Evolutionary conservation across 2,113 vertebrate species (phyloP).

Genomic region (Pholis gunnellus): DNA sequence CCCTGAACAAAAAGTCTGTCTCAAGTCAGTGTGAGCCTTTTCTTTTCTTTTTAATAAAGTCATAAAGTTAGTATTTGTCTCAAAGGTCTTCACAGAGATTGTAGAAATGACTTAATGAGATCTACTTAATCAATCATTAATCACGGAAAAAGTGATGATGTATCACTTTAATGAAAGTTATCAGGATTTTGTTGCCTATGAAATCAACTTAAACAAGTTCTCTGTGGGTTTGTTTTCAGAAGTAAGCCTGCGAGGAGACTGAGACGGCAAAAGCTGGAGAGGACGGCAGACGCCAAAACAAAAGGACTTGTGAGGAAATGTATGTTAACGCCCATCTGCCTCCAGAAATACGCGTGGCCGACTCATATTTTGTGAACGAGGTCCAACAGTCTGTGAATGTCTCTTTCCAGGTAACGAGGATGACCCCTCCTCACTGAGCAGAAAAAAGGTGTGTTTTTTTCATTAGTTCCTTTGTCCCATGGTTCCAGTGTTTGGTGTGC

Average conservation of each 20-base stretch:
- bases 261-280: slow-evolving; percentile 51
- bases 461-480: neutral
- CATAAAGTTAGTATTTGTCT: neutral
- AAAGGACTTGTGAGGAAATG: slow-evolving; percentile 81
- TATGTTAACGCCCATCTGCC: slow-evolving; percentile 41
- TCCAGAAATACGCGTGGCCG: rapidly evolving
- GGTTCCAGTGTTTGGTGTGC: neutral
- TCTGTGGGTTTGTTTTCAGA: slow-evolving; percentile 23
- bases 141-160: neutral
- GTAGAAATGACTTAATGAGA: neutral
- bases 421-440: slow-evolving; percentile 77
- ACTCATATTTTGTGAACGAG: neutral
- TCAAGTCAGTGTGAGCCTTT: slow-evolving; percentile 68
- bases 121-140: neutral
- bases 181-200: neutral
- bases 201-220: neutral
- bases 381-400: slow-evolving; percentile 20
- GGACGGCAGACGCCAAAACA: slow-evolving; percentile 50
- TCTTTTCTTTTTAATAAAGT: neutral
- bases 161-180: too few relatives aligned
- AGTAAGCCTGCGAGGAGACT: slow-evolving; percentile 52
- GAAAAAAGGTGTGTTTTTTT: slow-evolving; percentile 88
- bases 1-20: slow-evolving; percentile 51
- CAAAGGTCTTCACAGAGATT: neutral
- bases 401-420: slow-evolving; percentile 82